A percentile compares a stretch with the other conserved stretches of the same genome.
phyloP scores from a whole-genome alignment of 2,113 vertebrate genomes.

The Neopipo cinnamomea region DNA sequence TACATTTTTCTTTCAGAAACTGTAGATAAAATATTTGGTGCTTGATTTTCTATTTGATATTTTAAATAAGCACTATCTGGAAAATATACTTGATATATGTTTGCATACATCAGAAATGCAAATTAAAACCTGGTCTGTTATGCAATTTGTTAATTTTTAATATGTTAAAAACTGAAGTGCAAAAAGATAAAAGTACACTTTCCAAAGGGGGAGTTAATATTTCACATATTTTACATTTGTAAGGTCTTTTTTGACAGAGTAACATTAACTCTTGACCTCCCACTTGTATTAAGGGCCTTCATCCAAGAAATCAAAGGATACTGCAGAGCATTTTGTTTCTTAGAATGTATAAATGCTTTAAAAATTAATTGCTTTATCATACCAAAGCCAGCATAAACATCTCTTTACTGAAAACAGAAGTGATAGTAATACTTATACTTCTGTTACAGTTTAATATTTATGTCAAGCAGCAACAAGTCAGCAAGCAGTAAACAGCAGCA shows the following conservation, averaged over 20 bases:
- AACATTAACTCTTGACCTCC: background rate
- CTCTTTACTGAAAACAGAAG: background rate
- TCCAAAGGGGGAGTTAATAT: background rate
- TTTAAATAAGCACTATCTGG: background rate
- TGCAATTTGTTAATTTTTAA: background rate
- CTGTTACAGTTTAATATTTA: background rate
- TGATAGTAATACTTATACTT: background rate
- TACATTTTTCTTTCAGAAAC: background rate
- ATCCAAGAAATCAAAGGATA: background rate
- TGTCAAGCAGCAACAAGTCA: background rate
- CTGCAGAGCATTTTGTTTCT: background rate
- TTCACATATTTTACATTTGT: background rate
- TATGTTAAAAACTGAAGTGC: background rate
- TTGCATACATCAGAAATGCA: background rate
- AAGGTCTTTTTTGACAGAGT: background rate
- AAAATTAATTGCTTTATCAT: background rate
- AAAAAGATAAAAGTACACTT: background rate
- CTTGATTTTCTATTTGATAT: background rate
- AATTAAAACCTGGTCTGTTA: background rate
- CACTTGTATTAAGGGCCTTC: background rate
- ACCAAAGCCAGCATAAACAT: background rate
- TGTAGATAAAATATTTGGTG: background rate
- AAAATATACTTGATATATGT: background rate
- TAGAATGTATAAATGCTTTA: background rate
- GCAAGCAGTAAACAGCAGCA: no score